Evolutionary conservation across 1,140 invertebrate genomes (phyloP).

Genomic region (Eurosta solidaginis): DNA sequence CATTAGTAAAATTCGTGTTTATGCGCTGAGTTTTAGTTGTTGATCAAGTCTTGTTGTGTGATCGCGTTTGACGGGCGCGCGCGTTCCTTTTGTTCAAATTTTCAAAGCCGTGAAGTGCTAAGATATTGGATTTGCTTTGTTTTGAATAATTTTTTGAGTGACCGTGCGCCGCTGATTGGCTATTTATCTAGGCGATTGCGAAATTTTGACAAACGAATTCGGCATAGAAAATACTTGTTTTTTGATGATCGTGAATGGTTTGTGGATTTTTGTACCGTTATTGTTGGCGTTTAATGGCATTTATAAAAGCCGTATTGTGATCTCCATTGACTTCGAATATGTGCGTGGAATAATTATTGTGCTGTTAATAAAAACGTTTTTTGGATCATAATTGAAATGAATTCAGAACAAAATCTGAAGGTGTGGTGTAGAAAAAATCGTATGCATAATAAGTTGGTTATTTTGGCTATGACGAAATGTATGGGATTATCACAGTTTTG

Average conservation of each 20-base stretch:
- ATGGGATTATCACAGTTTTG: too few species aligned
- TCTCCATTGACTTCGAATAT: background rate
- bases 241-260: background rate
- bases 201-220: background rate
- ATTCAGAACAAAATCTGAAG: background rate
- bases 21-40: background rate
- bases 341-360: background rate
- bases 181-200: background rate
- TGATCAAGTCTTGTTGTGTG: conserved; percentile 17
- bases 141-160: background rate
- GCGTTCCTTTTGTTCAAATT: background rate
- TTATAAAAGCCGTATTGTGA: background rate
- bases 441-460: too few species aligned
- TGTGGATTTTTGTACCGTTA: background rate
- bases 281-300: background rate
- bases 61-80: background rate
- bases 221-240: background rate
- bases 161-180: background rate
- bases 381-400: background rate
- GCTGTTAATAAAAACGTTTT: too few species aligned
- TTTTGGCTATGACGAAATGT: too few species aligned
- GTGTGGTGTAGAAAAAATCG: background rate
- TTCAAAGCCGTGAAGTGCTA: background rate
- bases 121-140: background rate
- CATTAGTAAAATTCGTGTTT: background rate